Conservation (phyloP, 2,888 invertebrate genomes). For the Polietes domitor region DNA sequence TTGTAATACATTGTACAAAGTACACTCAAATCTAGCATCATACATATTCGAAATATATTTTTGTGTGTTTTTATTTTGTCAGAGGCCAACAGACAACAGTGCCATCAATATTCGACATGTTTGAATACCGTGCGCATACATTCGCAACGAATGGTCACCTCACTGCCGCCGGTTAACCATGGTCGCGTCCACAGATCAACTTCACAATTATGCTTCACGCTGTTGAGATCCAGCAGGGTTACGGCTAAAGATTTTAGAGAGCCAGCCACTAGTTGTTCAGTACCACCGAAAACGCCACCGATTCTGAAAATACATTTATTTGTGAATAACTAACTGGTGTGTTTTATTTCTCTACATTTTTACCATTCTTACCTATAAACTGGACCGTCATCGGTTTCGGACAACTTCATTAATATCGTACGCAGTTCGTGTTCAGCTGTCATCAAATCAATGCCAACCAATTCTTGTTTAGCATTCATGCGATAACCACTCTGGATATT, state of each 20-base stretch:
- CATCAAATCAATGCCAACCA: too few relatives aligned
- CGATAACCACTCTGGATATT: too few relatives aligned
- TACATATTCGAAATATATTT: neutral
- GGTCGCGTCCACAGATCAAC: conserved; percentile 71
- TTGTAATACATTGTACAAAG: conserved; percentile 7
- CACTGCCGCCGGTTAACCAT: conserved; percentile 69
- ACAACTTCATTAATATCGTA: conserved; percentile 28
- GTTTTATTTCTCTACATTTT: too few relatives aligned
- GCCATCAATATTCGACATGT: conserved; percentile 37
- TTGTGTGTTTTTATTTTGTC: too few relatives aligned
- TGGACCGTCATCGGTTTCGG: conserved; percentile 43
- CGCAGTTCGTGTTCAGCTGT: conserved; percentile 48
- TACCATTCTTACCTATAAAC: conserved; percentile 45
- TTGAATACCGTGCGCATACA: conserved; percentile 49
- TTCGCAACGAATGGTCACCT: conserved; percentile 69
- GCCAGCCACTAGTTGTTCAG: conserved; percentile 70
- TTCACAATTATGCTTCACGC: conserved; percentile 65
- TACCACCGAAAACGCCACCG: conserved; percentile 29
- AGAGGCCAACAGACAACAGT: too few relatives aligned
- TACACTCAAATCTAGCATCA: neutral
- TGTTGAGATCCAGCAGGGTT: conserved; percentile 64
- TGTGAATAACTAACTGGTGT: too few relatives aligned
- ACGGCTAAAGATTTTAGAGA: conserved; percentile 59
- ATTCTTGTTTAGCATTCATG: too few relatives aligned
- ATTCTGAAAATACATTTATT: conserved; percentile 24